Conservation (phyloP, 2,888 invertebrate genomes). For the Fragum fragum region DNA sequence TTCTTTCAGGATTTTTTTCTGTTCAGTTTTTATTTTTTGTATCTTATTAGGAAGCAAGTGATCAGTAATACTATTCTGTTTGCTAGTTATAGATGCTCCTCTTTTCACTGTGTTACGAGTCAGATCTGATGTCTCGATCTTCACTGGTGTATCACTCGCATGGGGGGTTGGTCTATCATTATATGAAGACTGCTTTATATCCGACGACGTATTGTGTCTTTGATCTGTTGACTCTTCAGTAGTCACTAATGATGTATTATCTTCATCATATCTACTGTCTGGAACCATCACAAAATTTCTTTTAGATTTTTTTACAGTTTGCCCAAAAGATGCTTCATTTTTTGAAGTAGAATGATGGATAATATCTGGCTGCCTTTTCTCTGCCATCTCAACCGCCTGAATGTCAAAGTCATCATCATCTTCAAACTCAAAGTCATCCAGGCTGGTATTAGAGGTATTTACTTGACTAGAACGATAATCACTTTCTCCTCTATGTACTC, state of each 20-base stretch:
- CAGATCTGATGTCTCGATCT: not conserved
- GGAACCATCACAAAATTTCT: not conserved
- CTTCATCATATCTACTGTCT: not conserved
- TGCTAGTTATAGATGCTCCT: not conserved
- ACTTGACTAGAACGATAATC: not conserved
- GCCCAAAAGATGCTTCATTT: not conserved
- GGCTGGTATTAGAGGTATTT: not conserved
- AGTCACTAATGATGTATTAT: too few relatives aligned
- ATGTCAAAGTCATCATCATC: constrained; percentile 20
- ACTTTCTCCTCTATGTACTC: too few relatives aligned
- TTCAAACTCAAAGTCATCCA: constrained; percentile 26
- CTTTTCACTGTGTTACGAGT: not conserved
- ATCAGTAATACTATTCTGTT: not conserved
- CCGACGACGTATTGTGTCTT: too few relatives aligned
- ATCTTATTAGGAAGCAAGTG: not conserved
- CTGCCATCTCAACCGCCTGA: constrained; percentile 4
- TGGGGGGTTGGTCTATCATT: too few relatives aligned
- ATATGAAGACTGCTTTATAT: too few relatives aligned
- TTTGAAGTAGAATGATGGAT: not conserved
- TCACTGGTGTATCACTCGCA: not conserved
- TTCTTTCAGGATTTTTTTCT: not conserved
- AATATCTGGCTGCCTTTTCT: not conserved
- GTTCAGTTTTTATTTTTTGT: constrained; percentile 21
- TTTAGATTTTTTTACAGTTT: not conserved
- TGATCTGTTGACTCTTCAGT: too few relatives aligned